Evolutionary conservation across 2,888 invertebrate genomes (phyloP), one percentile per base, ranked within the genome.

Genomic region (Agrochola macilenta): DNA sequence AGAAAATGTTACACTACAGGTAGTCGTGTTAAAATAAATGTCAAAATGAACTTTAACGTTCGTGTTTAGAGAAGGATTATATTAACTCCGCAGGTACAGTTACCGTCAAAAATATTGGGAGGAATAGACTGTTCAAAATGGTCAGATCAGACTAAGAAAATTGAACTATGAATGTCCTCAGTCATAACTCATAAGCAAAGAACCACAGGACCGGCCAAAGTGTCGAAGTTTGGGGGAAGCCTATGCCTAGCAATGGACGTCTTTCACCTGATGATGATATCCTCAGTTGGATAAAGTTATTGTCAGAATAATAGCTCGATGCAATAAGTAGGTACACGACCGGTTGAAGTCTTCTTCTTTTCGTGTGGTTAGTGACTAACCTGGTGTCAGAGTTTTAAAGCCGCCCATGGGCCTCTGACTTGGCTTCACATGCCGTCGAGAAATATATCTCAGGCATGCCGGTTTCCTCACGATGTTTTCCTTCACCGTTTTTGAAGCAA

Each of bases 1-100:
- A 65, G 66, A 69, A 86, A 79, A 86, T 64, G 65, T 81, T 77
- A 79, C 79, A 76, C 35, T 78, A 68, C 76, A 82, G 74, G 86
- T 83, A 86, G 81, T 81, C 54, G 61, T 84, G 79, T 84, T 79
- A 46, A 83, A 60, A 81, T 89, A 88, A 90, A 90, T 87, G 87
- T 81, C 89, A 86, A 85, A 87, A 85, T 82, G 85, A 89, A 89
- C 88, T 87, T 89, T 83, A 83, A 66, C 70, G 65, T 79, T 83
- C 79, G 70, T 76, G 82, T 86, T 81, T 77, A 74, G 66, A 76
- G 76, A 85, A 82, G 84, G 85, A 83, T 84, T 86, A 83, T 84
- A 80, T 76, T 68, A 84, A 63, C 69, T 26, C 20, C 57, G 4
- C 30, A 60, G 30, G 72, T 78, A 79, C 76, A 60, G 76, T 52